Percentiles rank a stretch among this genome's conserved stretches.
Conservation (phyloP, 2,797 vertebrate genomes). For the Antennarius maculatus region DNA sequence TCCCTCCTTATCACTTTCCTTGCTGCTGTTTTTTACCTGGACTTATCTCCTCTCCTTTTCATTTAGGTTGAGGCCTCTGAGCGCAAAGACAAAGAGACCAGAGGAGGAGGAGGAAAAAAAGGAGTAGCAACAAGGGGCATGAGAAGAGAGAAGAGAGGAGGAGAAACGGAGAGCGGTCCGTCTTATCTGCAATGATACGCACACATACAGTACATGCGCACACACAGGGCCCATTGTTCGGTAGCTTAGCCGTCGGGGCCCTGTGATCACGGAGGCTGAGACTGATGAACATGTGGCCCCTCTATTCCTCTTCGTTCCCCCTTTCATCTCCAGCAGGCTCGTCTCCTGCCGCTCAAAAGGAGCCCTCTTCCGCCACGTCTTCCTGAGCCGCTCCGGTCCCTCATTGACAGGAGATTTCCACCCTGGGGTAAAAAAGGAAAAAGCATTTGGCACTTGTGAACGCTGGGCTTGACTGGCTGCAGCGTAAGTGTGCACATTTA, state of each 20-base stretch:
- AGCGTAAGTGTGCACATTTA: slow-evolving; percentile 3
- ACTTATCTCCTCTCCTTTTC: slow-evolving; percentile 72
- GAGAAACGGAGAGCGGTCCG: slow-evolving; percentile 53
- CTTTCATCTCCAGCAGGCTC: slow-evolving; percentile 60
- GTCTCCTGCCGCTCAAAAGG: slow-evolving; percentile 43
- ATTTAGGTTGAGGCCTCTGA: slow-evolving; percentile 67
- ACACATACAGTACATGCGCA: slow-evolving; percentile 43
- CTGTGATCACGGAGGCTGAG: slow-evolving; percentile 78
- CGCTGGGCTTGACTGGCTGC: background rate
- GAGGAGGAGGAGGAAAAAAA: slow-evolving; percentile 48
- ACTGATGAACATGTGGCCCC: slow-evolving; percentile 71
- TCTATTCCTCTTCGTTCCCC: slow-evolving; percentile 45
- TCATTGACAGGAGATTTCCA: slow-evolving; percentile 32
- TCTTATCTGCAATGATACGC: slow-evolving; percentile 72
- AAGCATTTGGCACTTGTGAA: slow-evolving; percentile 1
- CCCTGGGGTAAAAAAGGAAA: background rate
- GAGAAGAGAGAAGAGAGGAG: slow-evolving; percentile 59
- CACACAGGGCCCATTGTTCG: slow-evolving; percentile 71
- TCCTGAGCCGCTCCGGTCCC: slow-evolving; percentile 28
- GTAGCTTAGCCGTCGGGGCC: slow-evolving; percentile 53
- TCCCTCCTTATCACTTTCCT: slow-evolving; percentile 72
- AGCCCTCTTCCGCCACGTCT: slow-evolving; percentile 49
- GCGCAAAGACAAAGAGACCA: slow-evolving; percentile 57
- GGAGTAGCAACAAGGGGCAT: slow-evolving; percentile 57
- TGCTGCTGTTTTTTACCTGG: slow-evolving; percentile 70